Evolutionary conservation across 1,140 invertebrate species (phyloP).

Genomic region (Drosophila ercepeae): DNA sequence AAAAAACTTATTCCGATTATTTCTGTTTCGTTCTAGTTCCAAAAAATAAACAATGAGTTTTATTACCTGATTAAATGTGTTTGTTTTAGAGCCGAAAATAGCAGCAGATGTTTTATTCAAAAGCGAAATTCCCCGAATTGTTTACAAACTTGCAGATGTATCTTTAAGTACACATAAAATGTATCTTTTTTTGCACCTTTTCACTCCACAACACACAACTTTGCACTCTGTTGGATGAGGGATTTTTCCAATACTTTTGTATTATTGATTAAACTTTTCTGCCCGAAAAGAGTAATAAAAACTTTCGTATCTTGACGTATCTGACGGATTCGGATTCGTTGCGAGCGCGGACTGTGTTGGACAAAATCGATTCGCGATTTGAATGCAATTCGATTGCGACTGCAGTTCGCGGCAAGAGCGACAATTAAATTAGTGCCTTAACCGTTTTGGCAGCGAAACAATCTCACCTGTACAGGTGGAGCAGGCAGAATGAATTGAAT

Average conservation of each 20-base stretch:
- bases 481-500: constrained; percentile 74
- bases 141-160: constrained; percentile 37
- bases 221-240: constrained; percentile 39
- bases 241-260: constrained; percentile 41
- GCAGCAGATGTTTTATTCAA: constrained; percentile 55
- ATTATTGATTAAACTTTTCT: constrained; percentile 51
- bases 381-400: constrained; percentile 9
- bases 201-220: constrained; percentile 53
- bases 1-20: background rate
- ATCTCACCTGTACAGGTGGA: constrained; percentile 76
- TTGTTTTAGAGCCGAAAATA: constrained; percentile 36
- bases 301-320: background rate
- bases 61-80: constrained; percentile 62
- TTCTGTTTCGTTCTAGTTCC: constrained; percentile 5
- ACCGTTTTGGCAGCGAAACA: constrained; percentile 33
- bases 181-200: no score
- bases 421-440: constrained; percentile 54
- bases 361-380: background rate
- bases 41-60: constrained; percentile 22
- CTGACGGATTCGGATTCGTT: background rate
- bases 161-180: constrained; percentile 5
- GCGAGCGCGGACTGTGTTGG: background rate
- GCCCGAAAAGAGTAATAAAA: no score
- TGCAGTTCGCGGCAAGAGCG: constrained; percentile 17
- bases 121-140: constrained; percentile 36